These are phyloP conservation scores for Tragelaphus buxtoni DNA, from an alignment of 2,113 vertebrate genomes.

Conservation along the genomic window DNA sequence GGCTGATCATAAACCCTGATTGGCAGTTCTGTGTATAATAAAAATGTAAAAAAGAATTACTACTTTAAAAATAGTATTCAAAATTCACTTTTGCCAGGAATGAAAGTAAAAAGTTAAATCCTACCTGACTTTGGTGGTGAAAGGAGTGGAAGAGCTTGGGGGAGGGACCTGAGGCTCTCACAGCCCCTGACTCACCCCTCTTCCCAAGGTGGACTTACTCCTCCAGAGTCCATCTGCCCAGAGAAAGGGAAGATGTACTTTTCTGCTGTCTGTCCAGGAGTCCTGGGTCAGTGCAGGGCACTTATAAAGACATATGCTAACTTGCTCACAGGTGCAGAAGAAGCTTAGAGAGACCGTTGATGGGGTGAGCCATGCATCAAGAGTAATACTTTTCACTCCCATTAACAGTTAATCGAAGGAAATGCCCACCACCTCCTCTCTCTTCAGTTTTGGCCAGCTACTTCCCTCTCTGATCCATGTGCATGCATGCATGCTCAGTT, in stretches of 20 bases:
- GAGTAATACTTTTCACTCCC: not conserved
- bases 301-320: fast-evolving
- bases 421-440: not conserved
- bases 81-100: not conserved
- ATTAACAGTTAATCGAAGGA: not conserved
- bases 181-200: fast-evolving
- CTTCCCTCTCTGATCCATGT: too few relatives aligned
- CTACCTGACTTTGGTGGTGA: not conserved
- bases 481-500: fast-evolving
- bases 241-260: not conserved
- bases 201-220: too few relatives aligned
- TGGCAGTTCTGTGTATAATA: not conserved
- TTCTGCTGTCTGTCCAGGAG: not conserved
- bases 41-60: not conserved
- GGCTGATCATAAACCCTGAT: not conserved
- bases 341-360: fast-evolving
- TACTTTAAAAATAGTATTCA: not conserved
- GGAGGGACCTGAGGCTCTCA: fast-evolving
- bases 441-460: too few relatives aligned
- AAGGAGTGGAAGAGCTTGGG: not conserved
- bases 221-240: not conserved
- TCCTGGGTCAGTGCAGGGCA: not conserved
- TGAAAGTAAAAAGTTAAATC: not conserved
- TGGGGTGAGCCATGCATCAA: not conserved
- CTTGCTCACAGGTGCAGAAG: not conserved